A percentile compares a stretch with the other conserved stretches of the same genome.
These are phyloP conservation scores for Hydrolagus colliei DNA, from an alignment of 2,797 vertebrate genomes.

Conservation along the genomic window DNA sequence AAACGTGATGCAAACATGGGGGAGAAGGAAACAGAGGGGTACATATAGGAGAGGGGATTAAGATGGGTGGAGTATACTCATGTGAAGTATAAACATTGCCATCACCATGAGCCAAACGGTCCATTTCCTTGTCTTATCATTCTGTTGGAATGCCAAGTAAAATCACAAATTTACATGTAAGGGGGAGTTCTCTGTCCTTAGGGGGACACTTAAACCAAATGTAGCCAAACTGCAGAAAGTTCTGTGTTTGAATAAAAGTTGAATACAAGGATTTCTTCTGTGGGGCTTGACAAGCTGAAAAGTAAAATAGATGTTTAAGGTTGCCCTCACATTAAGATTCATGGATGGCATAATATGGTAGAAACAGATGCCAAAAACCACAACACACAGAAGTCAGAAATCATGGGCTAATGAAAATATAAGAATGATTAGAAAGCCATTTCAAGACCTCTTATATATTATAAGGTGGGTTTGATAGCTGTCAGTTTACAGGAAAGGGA, in stretches of 20 bases:
- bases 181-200: not conserved
- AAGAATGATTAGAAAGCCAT: constrained; percentile 55
- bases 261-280: too few relatives aligned
- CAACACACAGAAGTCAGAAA: constrained; percentile 48
- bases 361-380: constrained; percentile 46
- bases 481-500: constrained; percentile 57
- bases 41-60: too few relatives aligned
- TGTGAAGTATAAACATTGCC: too few relatives aligned
- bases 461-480: constrained; percentile 53
- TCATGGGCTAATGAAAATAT: constrained; percentile 46
- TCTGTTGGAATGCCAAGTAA: too few relatives aligned
- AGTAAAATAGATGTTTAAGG: not conserved
- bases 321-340: constrained; percentile 47
- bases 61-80: too few relatives aligned
- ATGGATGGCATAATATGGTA: constrained; percentile 44
- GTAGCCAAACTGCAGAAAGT: not conserved
- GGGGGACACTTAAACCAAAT: not conserved
- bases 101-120: too few relatives aligned
- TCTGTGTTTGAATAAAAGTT: too few relatives aligned
- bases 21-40: too few relatives aligned
- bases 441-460: constrained; percentile 51
- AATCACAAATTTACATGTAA: not conserved
- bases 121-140: too few relatives aligned
- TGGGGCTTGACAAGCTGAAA: too few relatives aligned
- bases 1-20: too few relatives aligned